phyloP scores from a whole-genome alignment of 2,113 vertebrate genomes.

The Nicator chloris region DNA sequence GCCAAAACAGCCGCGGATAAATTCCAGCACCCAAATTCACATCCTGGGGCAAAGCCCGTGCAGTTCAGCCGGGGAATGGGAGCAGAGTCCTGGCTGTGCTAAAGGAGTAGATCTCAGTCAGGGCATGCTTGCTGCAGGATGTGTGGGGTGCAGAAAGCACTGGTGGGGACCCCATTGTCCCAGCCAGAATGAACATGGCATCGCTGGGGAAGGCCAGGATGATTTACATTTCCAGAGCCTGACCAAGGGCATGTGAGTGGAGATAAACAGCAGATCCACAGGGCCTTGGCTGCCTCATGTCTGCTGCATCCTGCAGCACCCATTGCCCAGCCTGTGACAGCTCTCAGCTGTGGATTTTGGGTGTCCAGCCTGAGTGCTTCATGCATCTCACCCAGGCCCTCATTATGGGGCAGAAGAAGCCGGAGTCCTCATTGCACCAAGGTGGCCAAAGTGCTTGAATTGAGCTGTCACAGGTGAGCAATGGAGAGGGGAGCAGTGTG shows the following conservation, averaged over 20 bases:
- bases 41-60: not conserved
- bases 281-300: not conserved
- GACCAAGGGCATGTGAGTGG: not conserved
- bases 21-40: conserved; percentile 39
- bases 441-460: not conserved
- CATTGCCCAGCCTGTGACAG: not conserved
- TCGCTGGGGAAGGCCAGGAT: not conserved
- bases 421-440: accelerated
- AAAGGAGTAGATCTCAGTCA: not conserved
- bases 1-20: conserved; percentile 10
- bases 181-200: not conserved
- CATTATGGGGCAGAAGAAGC: accelerated
- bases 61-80: not conserved
- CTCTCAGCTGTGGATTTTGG: not conserved
- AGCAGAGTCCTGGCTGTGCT: not conserved
- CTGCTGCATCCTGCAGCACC: not conserved
- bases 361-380: not conserved
- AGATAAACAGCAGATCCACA: not conserved
- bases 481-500: not conserved
- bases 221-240: not conserved
- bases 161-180: not conserved
- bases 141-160: not conserved
- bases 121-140: not conserved
- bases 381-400: not conserved
- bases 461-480: not conserved